A percentile compares a stretch with the other conserved stretches of the same genome.
Evolutionary conservation across 2,797 vertebrate genomes (phyloP).

Genomic region (Mus spretus): DNA sequence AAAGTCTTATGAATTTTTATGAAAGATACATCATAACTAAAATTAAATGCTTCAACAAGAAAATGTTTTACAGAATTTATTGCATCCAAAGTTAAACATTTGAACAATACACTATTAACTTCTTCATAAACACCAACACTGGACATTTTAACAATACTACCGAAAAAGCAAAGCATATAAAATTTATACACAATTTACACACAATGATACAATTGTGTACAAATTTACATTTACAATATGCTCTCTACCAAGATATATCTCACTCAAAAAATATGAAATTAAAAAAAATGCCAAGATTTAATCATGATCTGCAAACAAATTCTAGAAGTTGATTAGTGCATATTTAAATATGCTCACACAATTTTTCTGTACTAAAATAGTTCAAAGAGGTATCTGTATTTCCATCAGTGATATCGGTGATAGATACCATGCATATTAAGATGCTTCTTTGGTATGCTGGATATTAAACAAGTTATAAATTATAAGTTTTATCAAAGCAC

Average conservation of each 20-base stretch:
- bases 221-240: constrained; percentile 88
- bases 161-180: constrained; percentile 86
- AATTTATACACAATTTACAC: constrained; percentile 84
- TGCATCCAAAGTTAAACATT: constrained; percentile 89
- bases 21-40: constrained; percentile 81
- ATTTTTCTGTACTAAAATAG: constrained; percentile 84
- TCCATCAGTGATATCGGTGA: constrained; percentile 66
- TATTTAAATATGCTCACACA: constrained; percentile 84
- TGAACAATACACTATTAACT: constrained; percentile 88
- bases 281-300: constrained; percentile 85
- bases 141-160: constrained; percentile 88
- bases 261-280: constrained; percentile 85
- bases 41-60: constrained; percentile 92
- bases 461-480: constrained; percentile 83
- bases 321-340: constrained; percentile 78
- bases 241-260: constrained; percentile 85
- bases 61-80: constrained; percentile 91
- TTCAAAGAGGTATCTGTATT: constrained; percentile 79
- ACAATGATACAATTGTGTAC: constrained; percentile 84
- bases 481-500: constrained; percentile 81
- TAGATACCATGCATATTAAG: constrained; percentile 67
- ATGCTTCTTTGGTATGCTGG: constrained; percentile 86
- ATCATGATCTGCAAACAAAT: constrained; percentile 57
- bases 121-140: constrained; percentile 88
- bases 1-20: constrained; percentile 79